Conservation (phyloP, 2,888 invertebrate genomes). For the Carpatolechia fugitivella region DNA sequence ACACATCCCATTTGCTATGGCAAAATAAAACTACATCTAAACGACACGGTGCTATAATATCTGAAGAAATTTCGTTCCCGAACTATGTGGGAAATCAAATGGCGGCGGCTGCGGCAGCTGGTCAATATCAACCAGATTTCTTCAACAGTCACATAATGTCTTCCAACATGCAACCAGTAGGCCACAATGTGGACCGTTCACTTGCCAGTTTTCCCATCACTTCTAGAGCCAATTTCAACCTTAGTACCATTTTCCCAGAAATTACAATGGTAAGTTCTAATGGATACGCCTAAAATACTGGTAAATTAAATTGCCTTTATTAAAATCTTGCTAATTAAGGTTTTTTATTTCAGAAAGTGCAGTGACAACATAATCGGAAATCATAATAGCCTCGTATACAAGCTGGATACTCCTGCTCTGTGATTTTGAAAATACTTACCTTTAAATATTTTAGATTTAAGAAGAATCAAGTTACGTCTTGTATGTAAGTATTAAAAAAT, state of each 20-base stretch:
- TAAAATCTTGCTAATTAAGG: too few relatives aligned
- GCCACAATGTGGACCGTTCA: conserved; percentile 57
- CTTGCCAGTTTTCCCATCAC: conserved; percentile 60
- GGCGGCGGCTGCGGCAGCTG: conserved; percentile 39
- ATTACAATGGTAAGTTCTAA: conserved; percentile 81
- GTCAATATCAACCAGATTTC: conserved; percentile 67
- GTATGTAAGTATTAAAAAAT: conserved; percentile 1
- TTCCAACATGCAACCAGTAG: conserved; percentile 58
- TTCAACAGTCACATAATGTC: conserved; percentile 68
- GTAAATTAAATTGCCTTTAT: too few relatives aligned
- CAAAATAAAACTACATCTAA: conserved; percentile 61
- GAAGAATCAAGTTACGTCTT: background rate
- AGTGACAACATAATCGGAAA: conserved; percentile 37
- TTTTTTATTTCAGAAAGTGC: conserved; percentile 68
- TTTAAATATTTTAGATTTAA: background rate
- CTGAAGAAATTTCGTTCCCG: conserved; percentile 63
- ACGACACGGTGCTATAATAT: conserved; percentile 55
- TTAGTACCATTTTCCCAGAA: conserved; percentile 91
- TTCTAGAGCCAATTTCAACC: conserved; percentile 86
- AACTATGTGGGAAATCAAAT: conserved; percentile 68
- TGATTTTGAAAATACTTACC: conserved; percentile 6
- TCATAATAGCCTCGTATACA: background rate
- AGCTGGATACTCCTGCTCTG: background rate
- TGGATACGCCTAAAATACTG: too few relatives aligned
- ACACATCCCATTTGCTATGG: conserved; percentile 58